Percentiles rank a stretch among this genome's conserved stretches.
Evolutionary conservation across 2,113 vertebrate genomes (phyloP).

Genomic region (Sterrhoptilus dennistouni): DNA sequence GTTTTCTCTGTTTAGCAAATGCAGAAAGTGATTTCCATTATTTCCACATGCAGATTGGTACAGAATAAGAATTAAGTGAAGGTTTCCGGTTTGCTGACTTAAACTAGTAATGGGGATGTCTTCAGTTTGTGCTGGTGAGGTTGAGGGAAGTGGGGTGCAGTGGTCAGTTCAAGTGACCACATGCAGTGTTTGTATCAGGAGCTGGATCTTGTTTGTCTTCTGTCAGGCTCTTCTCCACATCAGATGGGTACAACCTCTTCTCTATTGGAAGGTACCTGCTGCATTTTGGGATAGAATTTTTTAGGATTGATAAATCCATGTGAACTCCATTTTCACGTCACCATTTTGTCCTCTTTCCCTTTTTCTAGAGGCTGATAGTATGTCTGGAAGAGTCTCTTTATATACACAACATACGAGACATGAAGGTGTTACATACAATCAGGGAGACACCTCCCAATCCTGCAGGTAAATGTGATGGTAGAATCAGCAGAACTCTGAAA

Average conservation of each 20-base stretch:
- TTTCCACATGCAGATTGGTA: neutral
- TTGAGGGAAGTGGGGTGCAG: neutral
- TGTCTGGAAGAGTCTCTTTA: constrained; percentile 98
- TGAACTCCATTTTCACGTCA: neutral
- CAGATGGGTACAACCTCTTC: neutral
- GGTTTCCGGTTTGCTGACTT: neutral
- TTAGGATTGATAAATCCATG: neutral
- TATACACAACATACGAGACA: constrained; percentile 98
- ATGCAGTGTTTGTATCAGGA: neutral
- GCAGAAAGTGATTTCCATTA: neutral
- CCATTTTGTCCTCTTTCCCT: neutral
- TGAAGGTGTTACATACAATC: constrained; percentile 99
- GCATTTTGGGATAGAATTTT: neutral
- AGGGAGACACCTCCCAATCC: constrained; percentile 97
- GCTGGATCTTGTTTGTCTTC: neutral
- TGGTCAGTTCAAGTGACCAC: neutral
- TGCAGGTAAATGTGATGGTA: constrained; percentile 74
- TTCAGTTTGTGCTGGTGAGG: neutral
- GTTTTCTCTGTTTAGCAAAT: neutral
- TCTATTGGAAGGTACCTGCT: neutral
- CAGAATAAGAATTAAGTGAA: neutral
- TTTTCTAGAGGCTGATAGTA: constrained; percentile 90
- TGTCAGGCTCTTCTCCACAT: neutral
- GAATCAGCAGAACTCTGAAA: neutral
- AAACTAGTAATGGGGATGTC: neutral